Evolutionary conservation across 2,797 vertebrate genomes (phyloP).

Genomic region (Taeniopygia guttata): DNA sequence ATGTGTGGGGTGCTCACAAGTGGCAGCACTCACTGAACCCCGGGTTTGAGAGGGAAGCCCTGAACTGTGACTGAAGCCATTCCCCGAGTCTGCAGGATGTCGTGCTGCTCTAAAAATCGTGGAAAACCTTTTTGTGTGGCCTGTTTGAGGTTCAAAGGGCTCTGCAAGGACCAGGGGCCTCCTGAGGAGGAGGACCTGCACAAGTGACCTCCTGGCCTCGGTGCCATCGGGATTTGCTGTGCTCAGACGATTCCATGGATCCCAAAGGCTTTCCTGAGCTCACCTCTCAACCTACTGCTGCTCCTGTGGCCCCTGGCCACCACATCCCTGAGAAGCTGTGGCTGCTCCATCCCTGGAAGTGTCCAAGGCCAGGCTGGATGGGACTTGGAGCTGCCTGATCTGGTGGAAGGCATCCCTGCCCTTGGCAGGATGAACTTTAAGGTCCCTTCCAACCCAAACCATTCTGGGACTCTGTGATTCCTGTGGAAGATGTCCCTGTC

Average conservation of each 20-base stretch:
- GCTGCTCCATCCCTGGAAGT: neutral
- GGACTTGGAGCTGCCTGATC: neutral
- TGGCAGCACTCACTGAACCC: neutral
- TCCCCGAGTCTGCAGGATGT: fast-evolving
- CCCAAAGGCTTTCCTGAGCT: neutral
- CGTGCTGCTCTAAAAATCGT: neutral
- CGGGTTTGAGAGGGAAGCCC: neutral
- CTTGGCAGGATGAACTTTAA: neutral
- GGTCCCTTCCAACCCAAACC: neutral
- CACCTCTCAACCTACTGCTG: neutral
- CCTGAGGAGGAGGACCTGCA: neutral
- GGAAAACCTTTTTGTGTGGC: neutral
- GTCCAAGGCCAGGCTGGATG: neutral
- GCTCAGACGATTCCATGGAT: fast-evolving
- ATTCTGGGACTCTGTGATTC: neutral
- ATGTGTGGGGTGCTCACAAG: neutral
- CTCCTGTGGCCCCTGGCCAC: neutral
- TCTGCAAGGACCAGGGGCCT: neutral
- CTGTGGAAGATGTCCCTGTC: neutral
- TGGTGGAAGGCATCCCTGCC: neutral
- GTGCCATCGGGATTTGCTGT: fast-evolving
- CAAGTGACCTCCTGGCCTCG: fast-evolving
- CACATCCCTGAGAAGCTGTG: neutral
- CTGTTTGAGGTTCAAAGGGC: neutral
- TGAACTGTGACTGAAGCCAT: fast-evolving